phyloP scores from a whole-genome alignment of 2,113 vertebrate species.

The Megaceryle maxima region DNA sequence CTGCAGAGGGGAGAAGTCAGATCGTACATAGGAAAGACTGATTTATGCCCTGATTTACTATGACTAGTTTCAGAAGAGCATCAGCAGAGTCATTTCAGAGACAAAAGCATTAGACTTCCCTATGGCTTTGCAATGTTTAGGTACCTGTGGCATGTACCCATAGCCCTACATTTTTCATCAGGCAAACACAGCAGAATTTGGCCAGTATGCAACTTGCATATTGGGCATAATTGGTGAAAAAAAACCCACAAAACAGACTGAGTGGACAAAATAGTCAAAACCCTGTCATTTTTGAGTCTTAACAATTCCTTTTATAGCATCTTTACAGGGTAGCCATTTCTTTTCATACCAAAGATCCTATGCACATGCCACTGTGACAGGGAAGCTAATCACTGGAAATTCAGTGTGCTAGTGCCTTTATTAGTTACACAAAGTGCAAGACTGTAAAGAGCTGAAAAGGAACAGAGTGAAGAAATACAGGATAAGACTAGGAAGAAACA shows the following conservation, averaged over 20 bases:
- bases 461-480: background rate
- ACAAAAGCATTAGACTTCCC: background rate
- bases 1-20: background rate
- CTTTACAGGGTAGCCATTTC: background rate
- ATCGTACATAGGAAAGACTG: background rate
- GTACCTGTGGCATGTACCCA: background rate
- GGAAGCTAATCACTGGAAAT: background rate
- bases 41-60: background rate
- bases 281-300: background rate
- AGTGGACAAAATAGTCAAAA: background rate
- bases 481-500: background rate
- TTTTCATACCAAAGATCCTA: background rate
- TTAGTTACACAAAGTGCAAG: background rate
- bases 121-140: background rate
- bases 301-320: background rate
- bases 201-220: background rate
- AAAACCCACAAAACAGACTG: background rate
- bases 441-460: background rate
- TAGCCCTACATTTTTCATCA: background rate
- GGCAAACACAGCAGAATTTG: background rate
- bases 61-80: background rate
- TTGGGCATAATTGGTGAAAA: background rate
- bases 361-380: background rate
- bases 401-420: background rate
- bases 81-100: background rate